Base-by-base conservation (phyloP, 2,113 vertebrate genomes). In the Ophiodon elongatus region DNA sequence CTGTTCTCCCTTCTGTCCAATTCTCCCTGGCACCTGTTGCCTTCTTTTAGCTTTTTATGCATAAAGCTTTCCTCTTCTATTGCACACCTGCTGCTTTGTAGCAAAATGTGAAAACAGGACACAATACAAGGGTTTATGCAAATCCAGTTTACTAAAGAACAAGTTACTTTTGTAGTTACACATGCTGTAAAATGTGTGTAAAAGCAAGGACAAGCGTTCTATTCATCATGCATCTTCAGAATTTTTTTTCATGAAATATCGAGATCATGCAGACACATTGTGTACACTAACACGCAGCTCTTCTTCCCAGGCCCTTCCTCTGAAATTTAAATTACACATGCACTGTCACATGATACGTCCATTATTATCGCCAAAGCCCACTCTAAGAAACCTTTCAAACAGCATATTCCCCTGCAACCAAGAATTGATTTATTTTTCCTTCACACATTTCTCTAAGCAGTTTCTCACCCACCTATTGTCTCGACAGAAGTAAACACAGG, bases 381-480 rank as follows among this genome's bases (percentile, higher is more conserved):
- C 65, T 43, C 74, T 35, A 47, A 79, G 29, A 81, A 79, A 63
- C 27, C 27, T 47, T 60, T 70, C 21, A 78, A 57, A 35, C n/a
- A 15, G 47, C 47, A 35, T 50, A 43, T 68, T 23, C 27, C 63
- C 64, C 67, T 27, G 41, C 43, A 47, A 59, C 33, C 0, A 1
- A 56, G 60, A 33, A 66, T 70, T 39, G 68, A 52, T 23, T 52
- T 76, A 43, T 66, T 21, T 47, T 14, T 25, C 6, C 8, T 37
- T 41, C 19, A 52, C 8, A 2, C 47, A 52, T 52, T 52, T 45
- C 43, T 41, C 52, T 10, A n/a, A 17, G 56, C 19, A 31, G 25
- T 79, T 82, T 87, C 65, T 84, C 47, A 71, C 47, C 72, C 72
- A 69, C 27, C 63, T 73, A 84, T 45, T 31, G 37, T 35, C 69